Evolutionary conservation across 2,888 invertebrate genomes (phyloP).

Genomic region (Gandaritis pyraliata): DNA sequence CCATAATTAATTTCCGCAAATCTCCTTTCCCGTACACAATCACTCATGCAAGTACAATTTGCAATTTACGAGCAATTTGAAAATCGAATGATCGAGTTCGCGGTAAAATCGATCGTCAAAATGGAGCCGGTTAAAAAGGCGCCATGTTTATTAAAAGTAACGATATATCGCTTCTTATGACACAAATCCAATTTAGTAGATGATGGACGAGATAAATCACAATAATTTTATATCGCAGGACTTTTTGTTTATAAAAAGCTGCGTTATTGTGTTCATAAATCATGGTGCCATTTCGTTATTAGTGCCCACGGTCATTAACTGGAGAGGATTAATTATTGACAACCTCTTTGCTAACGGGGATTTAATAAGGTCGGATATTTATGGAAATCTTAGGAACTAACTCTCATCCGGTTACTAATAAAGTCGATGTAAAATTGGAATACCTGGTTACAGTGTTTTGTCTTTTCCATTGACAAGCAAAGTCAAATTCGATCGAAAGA

Average conservation of each 20-base stretch:
- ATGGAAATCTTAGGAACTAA: too few relatives aligned
- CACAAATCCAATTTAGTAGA: conserved; percentile 58
- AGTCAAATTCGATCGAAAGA: too few relatives aligned
- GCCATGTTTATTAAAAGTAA: conserved; percentile 35
- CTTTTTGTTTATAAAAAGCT: conserved; percentile 23
- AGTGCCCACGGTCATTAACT: conserved; percentile 1
- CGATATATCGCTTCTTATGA: conserved; percentile 53
- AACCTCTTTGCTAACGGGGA: too few relatives aligned
- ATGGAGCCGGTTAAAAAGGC: conserved; percentile 34
- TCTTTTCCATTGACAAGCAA: too few relatives aligned
- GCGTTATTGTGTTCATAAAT: conserved; percentile 35
- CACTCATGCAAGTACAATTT: conserved; percentile 35
- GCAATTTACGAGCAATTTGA: conserved; percentile 45
- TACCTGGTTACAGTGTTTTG: too few relatives aligned
- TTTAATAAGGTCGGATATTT: too few relatives aligned
- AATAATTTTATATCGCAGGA: conserved; percentile 45
- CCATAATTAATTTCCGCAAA: conserved; percentile 28
- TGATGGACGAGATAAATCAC: conserved; percentile 47
- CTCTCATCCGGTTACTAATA: too few relatives aligned
- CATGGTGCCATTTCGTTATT: conserved; percentile 18
- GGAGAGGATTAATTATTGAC: neutral
- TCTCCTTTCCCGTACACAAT: conserved; percentile 29
- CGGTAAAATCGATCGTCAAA: conserved; percentile 40
- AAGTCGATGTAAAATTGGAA: too few relatives aligned
- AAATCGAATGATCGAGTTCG: conserved; percentile 31